A percentile compares a stretch with the other conserved stretches of the same genome.
Conservation (phyloP, 2,113 vertebrate species). For the Aspidoscelis tigris region DNA sequence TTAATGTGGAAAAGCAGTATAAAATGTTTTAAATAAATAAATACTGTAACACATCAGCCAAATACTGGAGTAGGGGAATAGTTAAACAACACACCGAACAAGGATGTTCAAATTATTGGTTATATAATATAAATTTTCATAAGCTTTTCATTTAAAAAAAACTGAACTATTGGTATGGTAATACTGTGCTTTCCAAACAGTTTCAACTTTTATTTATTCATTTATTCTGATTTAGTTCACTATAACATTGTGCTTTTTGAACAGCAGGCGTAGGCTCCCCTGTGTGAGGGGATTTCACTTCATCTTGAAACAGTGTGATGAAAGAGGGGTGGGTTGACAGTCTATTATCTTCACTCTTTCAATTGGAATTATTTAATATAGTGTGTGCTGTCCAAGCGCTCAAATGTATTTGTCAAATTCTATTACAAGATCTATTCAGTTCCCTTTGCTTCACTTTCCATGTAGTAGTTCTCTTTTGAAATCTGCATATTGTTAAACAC, state of each 20-base stretch:
- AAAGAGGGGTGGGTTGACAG: not conserved
- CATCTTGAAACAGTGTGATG: not conserved
- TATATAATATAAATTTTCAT: too few relatives aligned
- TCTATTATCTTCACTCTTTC: not conserved
- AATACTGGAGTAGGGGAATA: too few relatives aligned
- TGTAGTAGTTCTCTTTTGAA: not conserved
- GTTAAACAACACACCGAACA: too few relatives aligned
- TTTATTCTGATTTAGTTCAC: not conserved
- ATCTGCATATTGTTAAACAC: not conserved
- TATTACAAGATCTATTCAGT: slow-evolving; percentile 5
- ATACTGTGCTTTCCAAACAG: too few relatives aligned
- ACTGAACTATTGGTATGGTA: too few relatives aligned
- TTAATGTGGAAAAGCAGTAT: too few relatives aligned
- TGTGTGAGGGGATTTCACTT: not conserved
- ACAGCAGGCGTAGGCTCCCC: not conserved
- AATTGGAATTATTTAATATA: not conserved
- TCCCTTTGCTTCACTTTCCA: not conserved
- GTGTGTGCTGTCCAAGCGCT: not conserved
- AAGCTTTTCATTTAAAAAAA: too few relatives aligned
- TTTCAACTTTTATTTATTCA: too few relatives aligned
- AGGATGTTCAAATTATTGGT: too few relatives aligned
- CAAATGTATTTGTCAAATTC: not conserved
- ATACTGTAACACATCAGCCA: too few relatives aligned
- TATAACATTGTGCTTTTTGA: not conserved
- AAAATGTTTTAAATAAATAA: too few relatives aligned